phyloP scores from a whole-genome alignment of 2,888 invertebrate species.

The Athetis lepigone region DNA sequence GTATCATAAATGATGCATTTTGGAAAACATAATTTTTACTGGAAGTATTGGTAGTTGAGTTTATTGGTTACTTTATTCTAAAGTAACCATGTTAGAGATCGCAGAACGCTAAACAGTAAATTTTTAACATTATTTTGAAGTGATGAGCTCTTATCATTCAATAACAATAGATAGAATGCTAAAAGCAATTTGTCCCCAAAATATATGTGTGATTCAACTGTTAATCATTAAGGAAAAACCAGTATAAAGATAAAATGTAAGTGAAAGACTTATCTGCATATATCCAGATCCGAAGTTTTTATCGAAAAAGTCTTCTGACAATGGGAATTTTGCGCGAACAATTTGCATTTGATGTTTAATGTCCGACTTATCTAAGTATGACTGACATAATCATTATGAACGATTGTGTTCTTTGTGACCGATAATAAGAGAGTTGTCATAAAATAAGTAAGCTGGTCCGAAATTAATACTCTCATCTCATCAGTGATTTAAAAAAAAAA shows the following conservation, averaged over 20 bases:
- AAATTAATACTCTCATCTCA: not conserved
- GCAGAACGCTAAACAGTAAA: too few species aligned
- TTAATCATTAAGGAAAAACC: not conserved
- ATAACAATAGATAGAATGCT: not conserved
- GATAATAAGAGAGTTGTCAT: constrained; percentile 18
- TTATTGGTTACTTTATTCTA: constrained; percentile 11
- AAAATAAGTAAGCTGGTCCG: not conserved
- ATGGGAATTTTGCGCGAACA: not conserved
- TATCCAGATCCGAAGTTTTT: constrained; percentile 1
- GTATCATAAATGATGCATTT: not conserved
- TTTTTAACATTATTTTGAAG: not conserved
- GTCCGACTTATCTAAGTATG: constrained; percentile 32
- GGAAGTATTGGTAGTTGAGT: not conserved
- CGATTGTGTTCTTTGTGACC: constrained; percentile 51
- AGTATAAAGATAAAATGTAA: constrained; percentile 3
- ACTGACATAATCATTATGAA: constrained; percentile 49
- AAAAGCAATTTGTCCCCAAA: constrained; percentile 1
- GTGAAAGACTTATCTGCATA: constrained; percentile 2
- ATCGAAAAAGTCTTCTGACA: not conserved
- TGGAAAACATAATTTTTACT: not conserved
- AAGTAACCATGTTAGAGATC: not conserved
- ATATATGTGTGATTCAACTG: not conserved
- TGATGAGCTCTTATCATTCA: constrained; percentile 4
- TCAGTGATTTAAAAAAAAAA: not conserved
- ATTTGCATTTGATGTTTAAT: constrained; percentile 10